Conservation (phyloP, 2,113 vertebrate genomes). For the Stegastes partitus region DNA sequence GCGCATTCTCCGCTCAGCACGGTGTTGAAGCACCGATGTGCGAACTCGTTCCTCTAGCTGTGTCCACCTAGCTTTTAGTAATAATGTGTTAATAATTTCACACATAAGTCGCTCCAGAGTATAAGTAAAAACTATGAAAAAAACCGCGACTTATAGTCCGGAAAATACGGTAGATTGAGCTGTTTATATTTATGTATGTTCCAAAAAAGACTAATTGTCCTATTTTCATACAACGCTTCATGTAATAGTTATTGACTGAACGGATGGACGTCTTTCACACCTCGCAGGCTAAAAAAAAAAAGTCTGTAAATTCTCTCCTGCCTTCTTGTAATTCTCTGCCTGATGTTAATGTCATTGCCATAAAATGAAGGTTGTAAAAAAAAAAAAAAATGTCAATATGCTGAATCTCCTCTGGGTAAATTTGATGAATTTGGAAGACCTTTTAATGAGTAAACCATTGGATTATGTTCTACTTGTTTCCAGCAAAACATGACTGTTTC, state of each 20-base stretch:
- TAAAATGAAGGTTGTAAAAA: slow-evolving; percentile 19
- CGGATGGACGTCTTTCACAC: slow-evolving; percentile 2
- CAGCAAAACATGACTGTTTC: not conserved
- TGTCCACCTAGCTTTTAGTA: too few species aligned
- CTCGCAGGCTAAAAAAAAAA: slow-evolving; percentile 5
- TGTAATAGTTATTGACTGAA: slow-evolving; percentile 13
- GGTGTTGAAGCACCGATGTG: too few species aligned
- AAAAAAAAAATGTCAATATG: not conserved
- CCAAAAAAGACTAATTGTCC: slow-evolving; percentile 32
- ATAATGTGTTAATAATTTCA: too few species aligned
- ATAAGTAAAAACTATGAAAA: too few species aligned
- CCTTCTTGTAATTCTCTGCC: not conserved
- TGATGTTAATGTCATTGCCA: not conserved
- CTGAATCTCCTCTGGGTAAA: not conserved
- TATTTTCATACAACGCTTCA: slow-evolving; percentile 38
- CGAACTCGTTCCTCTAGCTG: too few species aligned
- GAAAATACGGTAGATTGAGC: slow-evolving; percentile 46
- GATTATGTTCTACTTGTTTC: slow-evolving; percentile 1
- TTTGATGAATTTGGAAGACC: slow-evolving; percentile 12
- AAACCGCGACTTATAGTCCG: too few species aligned
- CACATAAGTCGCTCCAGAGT: too few species aligned
- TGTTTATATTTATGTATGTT: slow-evolving; percentile 32
- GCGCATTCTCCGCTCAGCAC: too few species aligned
- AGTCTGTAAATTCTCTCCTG: not conserved
- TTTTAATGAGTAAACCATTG: slow-evolving; percentile 9